These are phyloP conservation scores for Pristionchus entomophagus DNA, from an alignment of 2,888 invertebrate species.

Conservation along the genomic window DNA sequence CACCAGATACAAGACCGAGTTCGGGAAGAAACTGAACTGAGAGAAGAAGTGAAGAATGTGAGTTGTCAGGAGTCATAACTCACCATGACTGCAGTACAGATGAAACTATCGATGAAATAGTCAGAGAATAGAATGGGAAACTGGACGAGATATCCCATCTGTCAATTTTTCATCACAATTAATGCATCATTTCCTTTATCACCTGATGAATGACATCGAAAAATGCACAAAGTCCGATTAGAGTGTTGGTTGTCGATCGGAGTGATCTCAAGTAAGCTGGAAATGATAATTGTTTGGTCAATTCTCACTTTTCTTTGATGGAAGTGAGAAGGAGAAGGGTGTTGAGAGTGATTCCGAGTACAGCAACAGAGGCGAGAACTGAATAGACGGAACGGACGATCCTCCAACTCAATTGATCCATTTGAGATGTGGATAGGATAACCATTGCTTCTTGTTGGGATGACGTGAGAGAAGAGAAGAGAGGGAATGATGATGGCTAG, in stretches of 20 bases:
- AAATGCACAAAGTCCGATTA: neutral
- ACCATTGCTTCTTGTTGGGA: too few relatives aligned
- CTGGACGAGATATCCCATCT: neutral
- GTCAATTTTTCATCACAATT: neutral
- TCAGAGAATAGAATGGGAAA: too few relatives aligned
- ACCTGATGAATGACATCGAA: neutral
- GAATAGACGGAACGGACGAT: neutral
- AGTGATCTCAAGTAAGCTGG: neutral
- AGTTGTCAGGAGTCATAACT: neutral
- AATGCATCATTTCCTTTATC: neutral
- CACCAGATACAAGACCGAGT: neutral
- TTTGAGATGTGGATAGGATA: too few relatives aligned
- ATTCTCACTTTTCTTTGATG: neutral
- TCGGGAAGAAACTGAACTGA: constrained; percentile 10
- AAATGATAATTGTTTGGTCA: neutral
- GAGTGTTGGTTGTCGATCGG: neutral
- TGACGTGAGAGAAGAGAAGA: too few relatives aligned
- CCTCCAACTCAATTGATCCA: neutral
- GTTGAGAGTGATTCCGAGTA: neutral
- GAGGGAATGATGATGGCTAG: too few relatives aligned
- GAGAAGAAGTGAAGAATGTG: neutral
- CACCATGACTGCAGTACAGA: neutral
- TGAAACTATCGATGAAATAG: neutral
- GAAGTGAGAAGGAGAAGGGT: neutral
- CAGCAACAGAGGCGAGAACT: neutral